Conservation (phyloP, 2,797 vertebrate species). For the Malurus leucopterus region DNA sequence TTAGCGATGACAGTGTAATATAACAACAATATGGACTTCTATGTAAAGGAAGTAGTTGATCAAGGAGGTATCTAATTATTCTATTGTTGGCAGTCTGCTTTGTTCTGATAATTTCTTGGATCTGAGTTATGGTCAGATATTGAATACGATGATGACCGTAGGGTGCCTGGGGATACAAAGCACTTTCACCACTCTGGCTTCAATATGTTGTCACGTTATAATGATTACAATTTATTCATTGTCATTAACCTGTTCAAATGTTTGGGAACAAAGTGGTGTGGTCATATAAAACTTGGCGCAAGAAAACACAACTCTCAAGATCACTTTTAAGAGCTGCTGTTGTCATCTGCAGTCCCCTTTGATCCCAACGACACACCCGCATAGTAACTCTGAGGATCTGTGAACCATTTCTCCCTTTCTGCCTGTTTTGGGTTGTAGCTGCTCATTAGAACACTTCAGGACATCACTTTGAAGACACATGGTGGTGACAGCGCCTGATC, state of each 20-base stretch:
- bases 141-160: not conserved
- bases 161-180: slow-evolving; percentile 18
- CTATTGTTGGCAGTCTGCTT: slow-evolving; percentile 12
- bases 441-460: slow-evolving; percentile 29
- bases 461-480: slow-evolving; percentile 41
- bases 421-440: slow-evolving; percentile 30
- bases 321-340: not conserved
- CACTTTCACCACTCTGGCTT: slow-evolving; percentile 32
- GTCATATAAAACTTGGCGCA: slow-evolving; percentile 5
- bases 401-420: slow-evolving; percentile 41
- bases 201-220: slow-evolving; percentile 3
- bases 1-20: not conserved
- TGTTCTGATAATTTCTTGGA: not conserved
- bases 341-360: slow-evolving; percentile 34
- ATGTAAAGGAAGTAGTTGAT: slow-evolving; percentile 35
- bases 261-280: slow-evolving; percentile 41
- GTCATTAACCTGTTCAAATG: slow-evolving; percentile 41
- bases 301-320: not conserved
- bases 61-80: not conserved
- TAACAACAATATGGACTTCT: not conserved
- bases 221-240: slow-evolving; percentile 14
- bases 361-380: not conserved
- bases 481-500: slow-evolving; percentile 26
- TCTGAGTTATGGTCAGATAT: slow-evolving; percentile 9
- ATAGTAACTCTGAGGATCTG: slow-evolving; percentile 47